Evolutionary conservation across 2,113 vertebrate species (phyloP), one percentile per base, ranked within the genome.

Genomic region (Labeo catla): DNA sequence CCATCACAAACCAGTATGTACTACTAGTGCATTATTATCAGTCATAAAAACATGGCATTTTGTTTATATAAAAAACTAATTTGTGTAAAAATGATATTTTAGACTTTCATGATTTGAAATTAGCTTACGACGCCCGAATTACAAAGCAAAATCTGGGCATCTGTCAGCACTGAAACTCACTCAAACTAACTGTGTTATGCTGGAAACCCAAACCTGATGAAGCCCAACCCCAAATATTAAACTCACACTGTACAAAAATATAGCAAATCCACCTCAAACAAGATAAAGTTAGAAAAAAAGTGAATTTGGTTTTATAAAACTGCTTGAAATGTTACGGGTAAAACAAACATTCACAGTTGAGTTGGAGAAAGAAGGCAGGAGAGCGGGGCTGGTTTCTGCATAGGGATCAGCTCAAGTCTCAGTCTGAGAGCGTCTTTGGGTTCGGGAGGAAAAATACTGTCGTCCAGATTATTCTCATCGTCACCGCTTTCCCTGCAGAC

Each of bases 391-490:
- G 21, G 45, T 52, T 82, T 82, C 76, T 72, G 49, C 72, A 85
- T 72, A 80, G 87, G 36, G 19, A 52, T 80, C 70, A 83, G 86
- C 39, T 73, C 19, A 4, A 15, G 76, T 78, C 77, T 49, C 74
- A 87, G 65, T 73, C 85, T 86, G 89, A 63, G 76, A 80, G 74
- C 66, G 77, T 87, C 57, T 76, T 54, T 86, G 84, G 49, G 47
- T 87, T 66, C 54, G 77, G 86, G 84, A 23, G 57, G 68, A 52
- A 16, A 74, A 87, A 85, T 72, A 86, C 84, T 88, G 65, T 87
- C 86, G 70, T 89, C 87, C 87, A 90, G 83, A 76, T 89, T 85
- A 83, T 76, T 82, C 88, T 59, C 66, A 61, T 72, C 47, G 76
- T 84, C 54, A 66, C 28, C 83, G 76, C 66, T 57, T 12, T 5